Evolutionary conservation across 1,140 invertebrate genomes (phyloP).

Genomic region (Carposina sasakii): DNA sequence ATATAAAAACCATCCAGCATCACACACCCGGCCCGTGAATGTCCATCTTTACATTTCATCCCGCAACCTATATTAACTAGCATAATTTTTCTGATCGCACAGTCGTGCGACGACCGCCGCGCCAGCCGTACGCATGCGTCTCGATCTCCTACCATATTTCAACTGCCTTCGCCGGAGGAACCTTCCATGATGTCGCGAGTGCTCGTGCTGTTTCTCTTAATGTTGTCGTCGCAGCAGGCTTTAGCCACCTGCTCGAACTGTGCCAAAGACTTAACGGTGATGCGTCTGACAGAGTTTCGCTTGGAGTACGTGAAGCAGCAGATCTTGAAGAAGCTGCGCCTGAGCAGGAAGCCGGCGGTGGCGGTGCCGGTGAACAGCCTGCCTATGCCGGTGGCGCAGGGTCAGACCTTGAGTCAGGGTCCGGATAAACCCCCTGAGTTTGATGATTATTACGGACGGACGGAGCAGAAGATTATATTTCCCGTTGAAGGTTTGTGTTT

Average conservation of each 20-base stretch:
- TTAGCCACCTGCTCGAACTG: slow-evolving; percentile 51
- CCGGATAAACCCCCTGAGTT: slow-evolving; percentile 67
- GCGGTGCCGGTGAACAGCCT: slow-evolving; percentile 72
- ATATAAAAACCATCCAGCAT: too few species aligned
- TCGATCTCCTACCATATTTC: slow-evolving; percentile 45
- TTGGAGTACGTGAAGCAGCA: slow-evolving; percentile 88
- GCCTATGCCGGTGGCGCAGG: slow-evolving; percentile 80
- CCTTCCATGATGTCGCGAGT: slow-evolving; percentile 37
- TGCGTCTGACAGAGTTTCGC: slow-evolving; percentile 69
- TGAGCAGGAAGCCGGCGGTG: slow-evolving; percentile 79
- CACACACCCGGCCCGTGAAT: too few species aligned
- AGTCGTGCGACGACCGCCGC: slow-evolving; percentile 32
- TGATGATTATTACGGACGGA: slow-evolving; percentile 86
- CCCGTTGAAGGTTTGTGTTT: slow-evolving; percentile 78
- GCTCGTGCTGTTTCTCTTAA: slow-evolving; percentile 37
- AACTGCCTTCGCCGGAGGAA: slow-evolving; percentile 48
- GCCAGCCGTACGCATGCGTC: slow-evolving; percentile 40
- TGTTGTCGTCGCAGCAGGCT: too few species aligned
- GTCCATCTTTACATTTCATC: too few species aligned
- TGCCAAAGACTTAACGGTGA: slow-evolving; percentile 43
- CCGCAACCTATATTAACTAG: slow-evolving; percentile 26
- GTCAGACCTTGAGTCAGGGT: slow-evolving; percentile 62
- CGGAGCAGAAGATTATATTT: slow-evolving; percentile 85
- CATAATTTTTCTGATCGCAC: slow-evolving; percentile 11
- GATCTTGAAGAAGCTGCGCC: slow-evolving; percentile 82